Conservation (phyloP, 2,888 invertebrate genomes). For the Volucella zonaria region DNA sequence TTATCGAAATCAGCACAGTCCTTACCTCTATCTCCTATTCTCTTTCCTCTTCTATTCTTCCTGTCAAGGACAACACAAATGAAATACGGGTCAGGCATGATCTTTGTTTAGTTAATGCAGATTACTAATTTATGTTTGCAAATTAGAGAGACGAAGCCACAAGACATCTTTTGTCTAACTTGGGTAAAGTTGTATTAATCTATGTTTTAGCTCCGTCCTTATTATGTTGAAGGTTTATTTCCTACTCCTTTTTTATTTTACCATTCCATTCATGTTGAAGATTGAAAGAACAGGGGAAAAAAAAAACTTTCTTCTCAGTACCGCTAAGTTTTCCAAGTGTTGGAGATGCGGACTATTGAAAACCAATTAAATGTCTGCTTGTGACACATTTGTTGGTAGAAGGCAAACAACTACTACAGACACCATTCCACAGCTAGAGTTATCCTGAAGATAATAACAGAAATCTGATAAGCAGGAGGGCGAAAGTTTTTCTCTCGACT, state of each 20-base stretch:
- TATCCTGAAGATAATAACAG: constrained; percentile 38
- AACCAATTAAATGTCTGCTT: constrained; percentile 59
- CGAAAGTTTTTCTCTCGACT: constrained; percentile 11
- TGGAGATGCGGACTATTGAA: constrained; percentile 57
- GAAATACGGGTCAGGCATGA: constrained; percentile 45
- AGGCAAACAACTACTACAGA: not conserved
- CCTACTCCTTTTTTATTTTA: constrained; percentile 7
- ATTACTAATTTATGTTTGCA: constrained; percentile 54
- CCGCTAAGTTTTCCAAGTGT: constrained; percentile 30
- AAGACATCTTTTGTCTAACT: constrained; percentile 46
- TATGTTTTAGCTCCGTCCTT: constrained; percentile 22
- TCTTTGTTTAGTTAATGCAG: constrained; percentile 40
- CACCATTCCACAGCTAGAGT: constrained; percentile 4
- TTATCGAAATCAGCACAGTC: constrained; percentile 47
- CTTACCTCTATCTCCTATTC: not conserved
- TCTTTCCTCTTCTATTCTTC: too few species aligned
- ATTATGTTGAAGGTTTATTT: constrained; percentile 46
- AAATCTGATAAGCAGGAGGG: constrained; percentile 13
- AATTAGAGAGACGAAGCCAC: constrained; percentile 43
- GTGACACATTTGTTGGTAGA: constrained; percentile 29
- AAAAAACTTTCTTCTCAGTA: constrained; percentile 28
- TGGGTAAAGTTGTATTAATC: constrained; percentile 20
- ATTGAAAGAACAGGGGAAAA: not conserved
- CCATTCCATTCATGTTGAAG: constrained; percentile 44
- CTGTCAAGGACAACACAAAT: constrained; percentile 41